These are phyloP conservation scores for Caenorhabditis virilis DNA, from an alignment of 2,888 invertebrate genomes.

Conservation along the genomic window DNA sequence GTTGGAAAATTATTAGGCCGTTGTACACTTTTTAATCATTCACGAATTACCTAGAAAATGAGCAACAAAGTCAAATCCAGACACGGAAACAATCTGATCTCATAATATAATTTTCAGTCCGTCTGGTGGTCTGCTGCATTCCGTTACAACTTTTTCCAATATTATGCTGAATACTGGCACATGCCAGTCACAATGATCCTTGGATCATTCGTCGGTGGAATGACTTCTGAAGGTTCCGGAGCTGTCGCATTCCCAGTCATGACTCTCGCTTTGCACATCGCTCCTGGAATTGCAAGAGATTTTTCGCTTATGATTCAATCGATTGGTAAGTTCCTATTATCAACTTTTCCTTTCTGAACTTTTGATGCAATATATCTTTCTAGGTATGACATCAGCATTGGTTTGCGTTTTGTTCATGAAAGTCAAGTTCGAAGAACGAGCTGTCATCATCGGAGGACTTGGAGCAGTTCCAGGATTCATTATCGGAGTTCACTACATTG, in stretches of 20 bases:
- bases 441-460: conserved; percentile 58
- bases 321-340: too few relatives aligned
- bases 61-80: not conserved
- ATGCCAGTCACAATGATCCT: conserved; percentile 68
- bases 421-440: conserved; percentile 60
- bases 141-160: conserved; percentile 57
- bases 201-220: conserved; percentile 67
- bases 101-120: conserved; percentile 29
- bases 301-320: conserved; percentile 65
- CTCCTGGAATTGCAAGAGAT: conserved; percentile 58
- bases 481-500: conserved; percentile 64
- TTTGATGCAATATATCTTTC: too few relatives aligned
- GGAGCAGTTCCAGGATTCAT: conserved; percentile 67
- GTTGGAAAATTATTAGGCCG: too few relatives aligned
- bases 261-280: conserved; percentile 61
- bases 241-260: conserved; percentile 66
- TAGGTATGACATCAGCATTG: conserved; percentile 67
- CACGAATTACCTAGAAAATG: too few relatives aligned
- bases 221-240: conserved; percentile 65
- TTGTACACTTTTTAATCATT: too few relatives aligned
- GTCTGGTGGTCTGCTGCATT: conserved; percentile 66
- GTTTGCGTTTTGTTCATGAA: conserved; percentile 67
- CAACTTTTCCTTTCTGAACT: too few relatives aligned
- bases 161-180: conserved; percentile 63
- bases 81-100: not conserved